Base-by-base conservation (phyloP, 2,113 vertebrate species). In the Propithecus coquereli region DNA sequence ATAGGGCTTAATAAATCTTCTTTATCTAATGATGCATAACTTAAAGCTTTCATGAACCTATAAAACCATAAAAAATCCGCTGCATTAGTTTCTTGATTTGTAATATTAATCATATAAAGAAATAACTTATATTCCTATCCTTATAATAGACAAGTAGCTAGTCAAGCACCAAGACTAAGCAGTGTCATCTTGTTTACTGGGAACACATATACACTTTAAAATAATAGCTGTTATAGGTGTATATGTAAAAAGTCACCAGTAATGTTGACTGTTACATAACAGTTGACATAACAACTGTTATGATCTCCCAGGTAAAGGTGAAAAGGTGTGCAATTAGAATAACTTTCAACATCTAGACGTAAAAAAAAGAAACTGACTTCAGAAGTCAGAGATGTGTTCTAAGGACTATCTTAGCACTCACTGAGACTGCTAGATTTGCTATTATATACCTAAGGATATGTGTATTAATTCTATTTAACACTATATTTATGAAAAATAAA, bases 31-130 rank as follows among this genome's bases (percentile, higher is more conserved):
- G 99, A 99, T 87, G 99, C 99, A 22, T 99, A 99, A 98, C 99
- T 99, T 98, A 99, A 99, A 92, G 99, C 99, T 99, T 99, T 99
- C 98, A 99, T 99, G 96, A 99, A 99, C 99, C 99, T 99, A 98
- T 76, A 98, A 98, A 14, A 94, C 65, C 85, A 97, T 66, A 43
- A 86, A 98, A 92, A 91, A 97, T 73, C 32, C 59, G 85, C 30
- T 74, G 59, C 14, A 86, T 98, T 97, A 98, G 94, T 91, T 70
- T 95, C 40, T 87, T 94, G 17, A 90, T 94, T 81, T 96, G 5
- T n/a, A 91, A 45, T 91, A 85, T 37, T 65, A 85, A 66, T 54
- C 18, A 93, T 50, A 85, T 23, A 40, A 81, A 91, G 61, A 90
- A 94, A 93, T 27, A 45, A 32, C 79, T 66, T 94, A 50, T 54